Conservation (phyloP, 2,113 vertebrate genomes). For the Potamarius usumacintae region DNA sequence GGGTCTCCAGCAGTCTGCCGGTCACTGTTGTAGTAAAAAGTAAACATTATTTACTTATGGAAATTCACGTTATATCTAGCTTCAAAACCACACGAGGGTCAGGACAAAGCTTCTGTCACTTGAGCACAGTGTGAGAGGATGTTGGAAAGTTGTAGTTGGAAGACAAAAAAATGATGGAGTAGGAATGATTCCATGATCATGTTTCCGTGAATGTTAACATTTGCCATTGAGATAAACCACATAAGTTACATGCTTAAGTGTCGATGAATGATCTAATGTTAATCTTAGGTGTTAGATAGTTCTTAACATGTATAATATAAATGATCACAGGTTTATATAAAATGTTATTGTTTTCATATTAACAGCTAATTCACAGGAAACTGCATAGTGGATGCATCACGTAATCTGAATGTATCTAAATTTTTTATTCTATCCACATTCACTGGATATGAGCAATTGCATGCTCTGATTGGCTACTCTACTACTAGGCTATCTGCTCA, state of each 20-base stretch:
- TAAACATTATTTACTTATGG: slow-evolving; percentile 41
- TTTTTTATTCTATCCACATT: background rate
- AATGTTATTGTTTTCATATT: background rate
- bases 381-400: background rate
- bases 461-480: too few relatives aligned
- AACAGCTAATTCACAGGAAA: background rate
- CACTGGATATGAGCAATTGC: too few relatives aligned
- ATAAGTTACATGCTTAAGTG: background rate
- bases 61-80: background rate
- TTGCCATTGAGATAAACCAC: background rate
- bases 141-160: background rate
- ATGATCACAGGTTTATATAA: background rate
- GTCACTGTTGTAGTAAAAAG: slow-evolving; percentile 70
- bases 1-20: slow-evolving; percentile 60
- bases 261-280: background rate
- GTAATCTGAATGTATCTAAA: background rate
- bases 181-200: background rate
- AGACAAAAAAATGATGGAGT: background rate
- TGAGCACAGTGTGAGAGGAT: background rate
- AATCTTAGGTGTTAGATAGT: background rate
- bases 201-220: background rate
- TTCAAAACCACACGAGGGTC: background rate
- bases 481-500: too few relatives aligned
- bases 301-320: background rate
- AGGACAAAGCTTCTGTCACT: background rate